Evolutionary conservation across 2,888 invertebrate species (phyloP).

Genomic region (Phortica magna): DNA sequence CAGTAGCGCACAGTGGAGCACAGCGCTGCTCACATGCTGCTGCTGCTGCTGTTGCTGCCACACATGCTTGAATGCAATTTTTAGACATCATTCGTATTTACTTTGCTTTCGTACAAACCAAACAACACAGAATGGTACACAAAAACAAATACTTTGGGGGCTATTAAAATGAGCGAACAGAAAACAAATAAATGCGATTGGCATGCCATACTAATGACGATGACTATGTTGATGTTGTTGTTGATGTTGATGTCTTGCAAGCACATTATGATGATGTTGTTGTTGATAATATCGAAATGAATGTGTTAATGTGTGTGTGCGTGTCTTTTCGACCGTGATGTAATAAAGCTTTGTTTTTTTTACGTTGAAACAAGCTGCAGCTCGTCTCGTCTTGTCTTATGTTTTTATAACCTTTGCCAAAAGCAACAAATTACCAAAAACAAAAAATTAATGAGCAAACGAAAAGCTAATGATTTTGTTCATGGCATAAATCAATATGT

Average conservation of each 20-base stretch:
- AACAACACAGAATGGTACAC: slow-evolving; percentile 8
- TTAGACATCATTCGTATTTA: slow-evolving; percentile 43
- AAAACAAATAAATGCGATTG: slow-evolving; percentile 1
- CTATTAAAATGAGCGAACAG: slow-evolving; percentile 23
- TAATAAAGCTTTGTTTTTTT: slow-evolving; percentile 15
- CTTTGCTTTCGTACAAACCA: slow-evolving; percentile 14
- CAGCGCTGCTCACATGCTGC: slow-evolving; percentile 26
- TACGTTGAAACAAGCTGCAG: background rate
- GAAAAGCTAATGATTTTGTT: background rate
- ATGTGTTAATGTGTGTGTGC: slow-evolving; percentile 10
- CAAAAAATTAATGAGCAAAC: background rate
- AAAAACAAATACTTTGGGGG: slow-evolving; percentile 12
- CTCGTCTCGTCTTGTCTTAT: background rate
- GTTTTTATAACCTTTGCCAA: background rate
- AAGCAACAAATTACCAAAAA: slow-evolving; percentile 9
- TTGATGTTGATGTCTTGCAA: background rate
- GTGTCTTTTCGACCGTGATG: background rate
- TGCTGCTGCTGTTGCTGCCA: slow-evolving; percentile 35
- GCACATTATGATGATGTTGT: background rate
- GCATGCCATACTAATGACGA: background rate
- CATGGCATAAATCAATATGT: background rate
- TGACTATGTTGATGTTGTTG: background rate
- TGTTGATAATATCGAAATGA: background rate
- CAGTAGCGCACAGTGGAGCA: background rate
- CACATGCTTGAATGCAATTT: slow-evolving; percentile 59